Base-by-base conservation (phyloP, 1,140 invertebrate genomes). In the Ditylenchus dipsaci region DNA sequence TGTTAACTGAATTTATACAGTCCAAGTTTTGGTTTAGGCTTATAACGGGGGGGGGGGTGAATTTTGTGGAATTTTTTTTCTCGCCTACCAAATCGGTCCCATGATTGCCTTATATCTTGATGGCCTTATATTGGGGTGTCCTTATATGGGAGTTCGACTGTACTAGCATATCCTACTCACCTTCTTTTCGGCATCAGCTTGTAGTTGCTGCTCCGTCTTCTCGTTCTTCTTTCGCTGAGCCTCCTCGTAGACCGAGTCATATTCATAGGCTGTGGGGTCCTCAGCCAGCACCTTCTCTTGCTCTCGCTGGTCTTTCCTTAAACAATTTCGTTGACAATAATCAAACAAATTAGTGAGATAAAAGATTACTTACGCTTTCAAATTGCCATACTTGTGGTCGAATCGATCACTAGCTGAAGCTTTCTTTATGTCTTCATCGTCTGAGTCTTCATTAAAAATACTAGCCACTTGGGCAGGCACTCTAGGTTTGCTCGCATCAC, bases 111-210 rank as follows among this genome's bases (percentile, higher is more conserved):
- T n/a, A n/a, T n/a, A n/a, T n/a, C n/a, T n/a, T n/a, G n/a, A n/a
- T n/a, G n/a, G n/a, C n/a, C n/a, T n/a, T n/a, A n/a, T n/a, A n/a
- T n/a, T n/a, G n/a, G n/a, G n/a, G n/a, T n/a, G n/a, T n/a, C n/a
- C n/a, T n/a, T n/a, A n/a, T n/a, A n/a, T n/a, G n/a, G n/a, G n/a
- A n/a, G n/a, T n/a, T n/a, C n/a, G n/a, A n/a, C n/a, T n/a, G n/a
- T n/a, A n/a, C 33, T 38, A 5, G 33, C 33, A n/a, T n/a, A n/a
- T 38, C 33, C 11, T 38, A 7, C 3, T 19, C 45, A 65, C 68
- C 49, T 71, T 71, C 42, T 73, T 71, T 21, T 71, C 69, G 27
- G 49, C 62, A 45, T 71, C 69, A 26, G 69, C 69, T 56, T 71
- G 47, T 17, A 65, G 72, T 29, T 71, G 69, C 29, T 59, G 58